A percentile compares a stretch with the other conserved stretches of the same genome.
Evolutionary conservation across 2,888 invertebrate species (phyloP).

Genomic region (Platypus cylindrus): DNA sequence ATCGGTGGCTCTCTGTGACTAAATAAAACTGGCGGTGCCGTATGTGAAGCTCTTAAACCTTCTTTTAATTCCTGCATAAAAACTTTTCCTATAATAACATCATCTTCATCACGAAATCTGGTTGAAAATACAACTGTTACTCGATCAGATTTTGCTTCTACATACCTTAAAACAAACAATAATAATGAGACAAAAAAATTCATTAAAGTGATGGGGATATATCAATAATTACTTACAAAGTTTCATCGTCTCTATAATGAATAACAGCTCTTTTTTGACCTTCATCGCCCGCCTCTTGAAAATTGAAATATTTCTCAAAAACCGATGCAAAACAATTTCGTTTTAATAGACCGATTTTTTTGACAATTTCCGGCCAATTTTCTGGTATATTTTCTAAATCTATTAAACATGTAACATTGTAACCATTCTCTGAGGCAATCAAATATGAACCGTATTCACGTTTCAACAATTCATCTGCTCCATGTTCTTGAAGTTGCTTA

Average conservation of each 20-base stretch:
- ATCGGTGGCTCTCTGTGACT: slow-evolving; percentile 94
- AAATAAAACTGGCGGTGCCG: slow-evolving; percentile 77
- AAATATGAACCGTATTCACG: slow-evolving; percentile 81
- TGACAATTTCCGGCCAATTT: slow-evolving; percentile 80
- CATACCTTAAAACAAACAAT: slow-evolving; percentile 55
- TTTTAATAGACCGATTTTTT: slow-evolving; percentile 87
- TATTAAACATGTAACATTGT: slow-evolving; percentile 80
- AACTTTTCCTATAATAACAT: slow-evolving; percentile 96
- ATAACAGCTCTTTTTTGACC: slow-evolving; percentile 92
- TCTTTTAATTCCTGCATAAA: slow-evolving; percentile 99
- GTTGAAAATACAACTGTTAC: slow-evolving; percentile 99
- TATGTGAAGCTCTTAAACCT: slow-evolving; percentile 89
- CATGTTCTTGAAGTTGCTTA: slow-evolving; percentile 95
- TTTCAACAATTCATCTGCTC: slow-evolving; percentile 91
- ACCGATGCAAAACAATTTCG: slow-evolving; percentile 99
- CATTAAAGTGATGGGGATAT: too few relatives aligned
- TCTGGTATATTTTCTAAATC: slow-evolving; percentile 86
- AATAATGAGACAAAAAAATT: not conserved
- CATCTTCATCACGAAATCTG: slow-evolving; percentile 96
- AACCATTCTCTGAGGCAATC: slow-evolving; percentile 73
- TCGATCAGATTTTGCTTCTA: slow-evolving; percentile 94
- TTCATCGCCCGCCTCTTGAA: slow-evolving; percentile 86
- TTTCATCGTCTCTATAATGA: slow-evolving; percentile 97
- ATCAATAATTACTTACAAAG: slow-evolving; percentile 80
- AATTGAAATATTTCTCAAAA: slow-evolving; percentile 98